A percentile compares a stretch with the other conserved stretches of the same genome.
phyloP scores from a whole-genome alignment of 2,797 vertebrate species.

The Lutjanus campechanus region DNA sequence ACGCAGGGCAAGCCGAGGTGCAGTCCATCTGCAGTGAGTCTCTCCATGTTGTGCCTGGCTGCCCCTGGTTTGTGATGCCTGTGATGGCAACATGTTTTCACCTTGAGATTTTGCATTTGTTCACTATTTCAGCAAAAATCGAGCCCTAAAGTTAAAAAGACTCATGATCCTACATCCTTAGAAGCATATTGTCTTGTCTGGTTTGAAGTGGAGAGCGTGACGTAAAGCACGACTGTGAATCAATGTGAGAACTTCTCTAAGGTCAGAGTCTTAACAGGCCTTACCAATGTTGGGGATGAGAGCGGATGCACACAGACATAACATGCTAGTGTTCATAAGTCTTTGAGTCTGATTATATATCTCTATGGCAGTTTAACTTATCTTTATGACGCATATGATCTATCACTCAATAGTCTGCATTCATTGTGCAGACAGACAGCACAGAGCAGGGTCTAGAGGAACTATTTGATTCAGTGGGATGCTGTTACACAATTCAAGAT shows the following conservation, averaged over 20 bases:
- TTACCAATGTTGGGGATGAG: slow-evolving; percentile 10
- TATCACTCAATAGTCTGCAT: slow-evolving; percentile 34
- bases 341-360: slow-evolving; percentile 46
- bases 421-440: slow-evolving; percentile 13
- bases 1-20: too few relatives aligned
- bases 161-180: slow-evolving; percentile 1
- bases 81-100: neutral
- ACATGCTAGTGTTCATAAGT: slow-evolving; percentile 16
- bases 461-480: neutral
- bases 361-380: slow-evolving; percentile 30
- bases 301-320: slow-evolving; percentile 31
- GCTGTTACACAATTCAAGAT: slow-evolving; percentile 10
- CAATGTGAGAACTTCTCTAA: slow-evolving; percentile 17
- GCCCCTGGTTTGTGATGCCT: neutral
- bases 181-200: slow-evolving; percentile 3
- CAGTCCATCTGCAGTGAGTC: too few relatives aligned
- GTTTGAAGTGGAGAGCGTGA: neutral
- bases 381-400: slow-evolving; percentile 42
- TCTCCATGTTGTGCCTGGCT: too few relatives aligned
- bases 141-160: neutral
- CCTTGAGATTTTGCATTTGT: neutral
- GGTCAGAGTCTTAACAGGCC: slow-evolving; percentile 25
- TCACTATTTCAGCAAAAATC: neutral
- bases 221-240: slow-evolving; percentile 3
- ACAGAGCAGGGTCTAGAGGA: neutral